Evolutionary conservation across 2,113 vertebrate species (phyloP).

Genomic region (Phylloscopus trochilus): DNA sequence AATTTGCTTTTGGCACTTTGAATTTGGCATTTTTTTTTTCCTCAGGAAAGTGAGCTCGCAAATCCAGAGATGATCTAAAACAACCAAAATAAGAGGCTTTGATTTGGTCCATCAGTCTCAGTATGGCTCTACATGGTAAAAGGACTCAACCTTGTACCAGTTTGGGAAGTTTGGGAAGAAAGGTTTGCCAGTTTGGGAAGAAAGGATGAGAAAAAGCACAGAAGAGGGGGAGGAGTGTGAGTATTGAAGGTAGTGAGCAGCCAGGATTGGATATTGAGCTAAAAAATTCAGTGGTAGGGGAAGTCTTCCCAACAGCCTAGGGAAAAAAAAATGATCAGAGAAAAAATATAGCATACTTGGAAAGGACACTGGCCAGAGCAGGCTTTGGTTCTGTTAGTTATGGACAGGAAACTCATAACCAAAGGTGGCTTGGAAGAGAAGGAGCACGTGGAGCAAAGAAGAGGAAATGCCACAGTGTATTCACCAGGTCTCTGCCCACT

Average conservation of each 20-base stretch:
- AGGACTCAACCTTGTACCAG: background rate
- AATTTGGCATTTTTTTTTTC: background rate
- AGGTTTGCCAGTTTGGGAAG: background rate
- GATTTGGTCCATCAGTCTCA: background rate
- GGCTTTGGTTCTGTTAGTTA: background rate
- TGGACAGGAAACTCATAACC: background rate
- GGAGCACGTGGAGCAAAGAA: background rate
- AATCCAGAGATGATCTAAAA: background rate
- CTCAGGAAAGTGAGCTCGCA: background rate
- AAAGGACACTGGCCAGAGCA: background rate
- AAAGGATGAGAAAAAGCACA: background rate
- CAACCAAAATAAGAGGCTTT: background rate
- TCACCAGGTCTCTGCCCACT: background rate
- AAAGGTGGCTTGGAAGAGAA: background rate
- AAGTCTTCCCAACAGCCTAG: background rate
- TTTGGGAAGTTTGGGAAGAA: background rate
- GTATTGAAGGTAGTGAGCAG: background rate
- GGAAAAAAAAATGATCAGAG: accelerated
- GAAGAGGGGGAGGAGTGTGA: background rate
- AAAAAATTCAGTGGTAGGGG: background rate
- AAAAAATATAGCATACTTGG: background rate
- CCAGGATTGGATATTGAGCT: background rate
- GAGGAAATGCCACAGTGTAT: background rate
- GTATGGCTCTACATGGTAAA: background rate
- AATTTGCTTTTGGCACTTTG: background rate